Conservation (phyloP, 1,140 invertebrate species). For the Drosophila cardini region DNA sequence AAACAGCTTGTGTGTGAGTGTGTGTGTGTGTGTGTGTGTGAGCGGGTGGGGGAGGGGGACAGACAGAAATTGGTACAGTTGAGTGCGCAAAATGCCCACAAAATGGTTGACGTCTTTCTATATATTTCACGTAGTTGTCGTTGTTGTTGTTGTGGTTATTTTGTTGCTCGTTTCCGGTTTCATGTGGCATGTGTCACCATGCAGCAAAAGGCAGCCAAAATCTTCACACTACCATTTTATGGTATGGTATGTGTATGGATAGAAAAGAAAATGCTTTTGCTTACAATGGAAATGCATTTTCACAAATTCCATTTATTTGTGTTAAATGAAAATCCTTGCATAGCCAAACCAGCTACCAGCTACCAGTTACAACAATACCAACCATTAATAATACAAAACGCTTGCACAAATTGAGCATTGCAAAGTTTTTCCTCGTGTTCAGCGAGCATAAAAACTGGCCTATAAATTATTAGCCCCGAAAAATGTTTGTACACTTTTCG, state of each 20-base stretch:
- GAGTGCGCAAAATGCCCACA: slow-evolving; percentile 62
- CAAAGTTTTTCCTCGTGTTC: slow-evolving; percentile 37
- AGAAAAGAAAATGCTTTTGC: slow-evolving; percentile 21
- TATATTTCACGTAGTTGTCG: slow-evolving; percentile 5
- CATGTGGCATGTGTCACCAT: slow-evolving; percentile 74
- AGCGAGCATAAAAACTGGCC: slow-evolving; percentile 42
- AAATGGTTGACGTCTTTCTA: slow-evolving; percentile 65
- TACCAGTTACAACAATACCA: slow-evolving; percentile 37
- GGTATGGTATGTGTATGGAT: background rate
- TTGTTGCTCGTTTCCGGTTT: slow-evolving; percentile 57
- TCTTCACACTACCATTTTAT: slow-evolving; percentile 38
- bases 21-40: background rate
- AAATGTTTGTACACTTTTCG: slow-evolving; percentile 58
- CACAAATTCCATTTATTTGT: slow-evolving; percentile 46
- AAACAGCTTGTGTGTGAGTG: too few species aligned
- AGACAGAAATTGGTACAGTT: slow-evolving; percentile 55
- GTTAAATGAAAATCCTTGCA: slow-evolving; percentile 32
- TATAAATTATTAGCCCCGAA: slow-evolving; percentile 71
- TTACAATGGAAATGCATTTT: slow-evolving; percentile 51
- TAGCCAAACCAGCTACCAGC: slow-evolving; percentile 24
- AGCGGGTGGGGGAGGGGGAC: background rate
- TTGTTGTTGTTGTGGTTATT: slow-evolving; percentile 4
- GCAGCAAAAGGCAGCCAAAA: slow-evolving; percentile 51
- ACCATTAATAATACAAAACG: slow-evolving; percentile 54
- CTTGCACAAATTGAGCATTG: slow-evolving; percentile 44